Conservation (phyloP, 37 sponge, comb jelly and placozoan species). For the Mnemiopsis leidyi region DNA sequence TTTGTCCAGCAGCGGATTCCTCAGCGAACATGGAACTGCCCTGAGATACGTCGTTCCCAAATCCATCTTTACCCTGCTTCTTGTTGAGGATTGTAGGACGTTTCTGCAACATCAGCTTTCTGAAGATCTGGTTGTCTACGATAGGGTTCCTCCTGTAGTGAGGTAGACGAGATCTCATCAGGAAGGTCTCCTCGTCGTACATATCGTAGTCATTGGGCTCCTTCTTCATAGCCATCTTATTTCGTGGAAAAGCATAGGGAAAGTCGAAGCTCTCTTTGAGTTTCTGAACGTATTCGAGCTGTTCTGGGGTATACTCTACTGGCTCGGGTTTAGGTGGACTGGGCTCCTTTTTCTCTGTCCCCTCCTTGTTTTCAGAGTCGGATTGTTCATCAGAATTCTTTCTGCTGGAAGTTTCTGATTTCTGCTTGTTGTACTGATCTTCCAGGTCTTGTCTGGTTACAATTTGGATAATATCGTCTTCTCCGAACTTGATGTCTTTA, state of each 20-base stretch:
- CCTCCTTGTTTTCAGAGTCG: background rate
- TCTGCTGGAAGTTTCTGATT: conserved; percentile 15
- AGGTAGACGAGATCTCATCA: background rate
- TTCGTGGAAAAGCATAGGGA: conserved; percentile 46
- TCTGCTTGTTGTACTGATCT: conserved; percentile 34
- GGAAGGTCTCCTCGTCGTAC: conserved; percentile 41
- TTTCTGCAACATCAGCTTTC: conserved; percentile 27
- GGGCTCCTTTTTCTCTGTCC: conserved; percentile 5
- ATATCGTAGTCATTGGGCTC: conserved; percentile 15
- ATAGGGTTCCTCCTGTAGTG: conserved; percentile 36
- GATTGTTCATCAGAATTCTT: conserved; percentile 12
- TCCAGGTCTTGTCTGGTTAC: conserved; percentile 32
- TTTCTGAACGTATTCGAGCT: conserved; percentile 48
- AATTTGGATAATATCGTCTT: conserved; percentile 48
- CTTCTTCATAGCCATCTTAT: conserved; percentile 15
- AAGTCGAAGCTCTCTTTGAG: conserved; percentile 59
- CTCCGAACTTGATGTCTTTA: conserved; percentile 21
- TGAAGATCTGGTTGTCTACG: conserved; percentile 43
- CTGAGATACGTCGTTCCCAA: background rate
- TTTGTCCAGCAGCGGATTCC: background rate
- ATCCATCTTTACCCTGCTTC: background rate
- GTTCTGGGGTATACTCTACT: conserved; percentile 50
- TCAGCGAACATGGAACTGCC: background rate
- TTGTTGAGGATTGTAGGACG: background rate
- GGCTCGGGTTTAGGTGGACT: conserved; percentile 34